Base-by-base conservation (phyloP, 2,113 vertebrate genomes). In the Ascaphus truei region DNA sequence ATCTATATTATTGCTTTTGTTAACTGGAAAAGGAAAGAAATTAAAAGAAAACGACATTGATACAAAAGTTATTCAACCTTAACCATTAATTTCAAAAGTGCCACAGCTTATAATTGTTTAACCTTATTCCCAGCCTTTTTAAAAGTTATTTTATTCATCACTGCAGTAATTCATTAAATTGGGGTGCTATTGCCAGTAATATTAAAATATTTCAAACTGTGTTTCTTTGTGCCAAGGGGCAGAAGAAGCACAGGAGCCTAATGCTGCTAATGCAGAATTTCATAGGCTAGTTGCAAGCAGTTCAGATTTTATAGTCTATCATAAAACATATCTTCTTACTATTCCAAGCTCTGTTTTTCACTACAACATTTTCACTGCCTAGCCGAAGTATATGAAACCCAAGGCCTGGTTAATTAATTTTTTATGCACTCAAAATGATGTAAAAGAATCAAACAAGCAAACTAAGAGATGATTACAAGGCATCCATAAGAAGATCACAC, bases 311-410 rank as follows among this genome's bases (percentile, higher is more conserved):
- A 76, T 43, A 79, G 20, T 18, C 39, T 74, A 73, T 73, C 18
- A 74, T 79, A 71, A 73, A 75, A 68, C 34, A 71, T 39, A 58
- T 63, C 67, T 31, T 59, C 73, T 83, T 62, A 77, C 20, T 76
- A 6, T 62, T 79, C 47, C 50, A 64, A 66, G 74, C 57, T 48
- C 65, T 68, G 52, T 76, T 67, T 58, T 73, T 72, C 30, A 16
- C 1, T 57, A 58, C 10, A 68, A n/a, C 52, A 62, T 31, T 72
- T 73, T 74, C 71, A 3, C 25, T 45, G 71, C 57, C 72, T 73
- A 58, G 67, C 58, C 57, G 22, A 27, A 52, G 62, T 27, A 15
- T 31, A 31, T n/a, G 27, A 47, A 47, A 33, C 16, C 47, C 27
- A 57, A 45, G 52, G 18, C 27, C 64, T 45, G 47, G 18, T 56